Evolutionary conservation across 1,140 invertebrate species (phyloP).

Genomic region (Tetraneura akinire): DNA sequence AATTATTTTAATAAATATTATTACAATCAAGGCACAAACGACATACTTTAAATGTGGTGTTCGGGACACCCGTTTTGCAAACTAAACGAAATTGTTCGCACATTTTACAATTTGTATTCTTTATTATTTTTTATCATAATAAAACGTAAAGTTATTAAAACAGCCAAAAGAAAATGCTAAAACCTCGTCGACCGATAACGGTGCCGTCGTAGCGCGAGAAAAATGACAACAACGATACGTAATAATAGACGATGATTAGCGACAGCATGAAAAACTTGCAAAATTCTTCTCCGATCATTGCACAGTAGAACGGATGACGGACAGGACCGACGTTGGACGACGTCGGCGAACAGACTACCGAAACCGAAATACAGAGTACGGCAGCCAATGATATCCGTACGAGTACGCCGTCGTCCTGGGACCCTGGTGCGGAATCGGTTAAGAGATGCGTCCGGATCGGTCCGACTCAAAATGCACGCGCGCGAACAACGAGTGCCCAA

Average conservation of each 20-base stretch:
- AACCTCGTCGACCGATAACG: not conserved
- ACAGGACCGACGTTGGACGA: not conserved
- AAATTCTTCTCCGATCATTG: not conserved
- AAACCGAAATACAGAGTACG: not conserved
- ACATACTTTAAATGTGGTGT: too few relatives aligned
- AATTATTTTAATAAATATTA: too few relatives aligned
- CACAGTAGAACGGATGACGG: not conserved
- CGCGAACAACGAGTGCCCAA: slow-evolving; percentile 35
- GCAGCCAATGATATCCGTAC: too few relatives aligned
- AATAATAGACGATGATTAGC: slow-evolving; percentile 2
- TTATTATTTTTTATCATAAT: too few relatives aligned
- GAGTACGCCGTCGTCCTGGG: not conserved
- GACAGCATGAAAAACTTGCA: not conserved
- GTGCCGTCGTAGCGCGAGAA: slow-evolving; percentile 6
- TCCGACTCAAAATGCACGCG: slow-evolving; percentile 30
- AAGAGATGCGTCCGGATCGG: slow-evolving; percentile 45
- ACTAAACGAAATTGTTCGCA: too few relatives aligned
- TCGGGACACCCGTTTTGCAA: too few relatives aligned
- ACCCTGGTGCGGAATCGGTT: slow-evolving; percentile 29
- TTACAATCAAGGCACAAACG: too few relatives aligned
- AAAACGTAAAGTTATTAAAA: not conserved
- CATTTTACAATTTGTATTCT: too few relatives aligned
- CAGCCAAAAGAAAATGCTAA: not conserved
- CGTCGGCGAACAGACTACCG: not conserved
- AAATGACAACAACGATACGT: not conserved